Base-by-base conservation (phyloP, 2,797 vertebrate species). In the Enteromius argenteus region DNA sequence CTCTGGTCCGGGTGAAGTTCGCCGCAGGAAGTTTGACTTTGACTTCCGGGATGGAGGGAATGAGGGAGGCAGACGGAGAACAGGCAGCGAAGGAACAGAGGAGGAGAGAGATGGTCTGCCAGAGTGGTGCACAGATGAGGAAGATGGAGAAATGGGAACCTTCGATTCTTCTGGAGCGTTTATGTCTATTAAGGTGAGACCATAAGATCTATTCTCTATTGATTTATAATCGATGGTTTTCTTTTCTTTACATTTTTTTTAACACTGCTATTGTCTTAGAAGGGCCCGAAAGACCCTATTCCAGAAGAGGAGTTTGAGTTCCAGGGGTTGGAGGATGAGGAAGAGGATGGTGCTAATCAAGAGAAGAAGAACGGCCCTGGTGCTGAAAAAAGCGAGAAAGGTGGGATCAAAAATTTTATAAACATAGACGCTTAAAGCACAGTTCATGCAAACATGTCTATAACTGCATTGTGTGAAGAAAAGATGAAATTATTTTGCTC, bases 121-220 rank as follows among this genome's bases (percentile, higher is more conserved):
- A 0, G 97, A 98, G 90, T 98, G 97, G 97, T 98, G 97, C 85
- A 95, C 96, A 3, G 97, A 98, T 0, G 97, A 98, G 19, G 97
- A 97, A 89, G 97, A 97, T 0, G 96, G 96, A 30, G 97, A 96
- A 84, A 96, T 97, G 97, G 97, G 97, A 81, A 98, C 97, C 17
- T 98, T 98, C 1, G 97, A 98, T 90, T 97, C 97, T 17, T 97
- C 97, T 0, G 97, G 97, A 80, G 97, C 97, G 42, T 98, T 97
- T 91, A 94, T 98, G 93, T 91, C 96, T 11, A 85, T 95, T 19
- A 93, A 83, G 88, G 86, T 90, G 58, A 32, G 78, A 35, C n/a
- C 14, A 7, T 9, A 4, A 10, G n/a, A 39, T 42, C 60, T 8
- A 15, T 19, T 80, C 27, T 81, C 1, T 42, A 23, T 30, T 75